A percentile compares a stretch with the other conserved stretches of the same genome.
These are phyloP conservation scores for Alsophila aescularia DNA, from an alignment of 2,888 invertebrate species.

Conservation along the genomic window DNA sequence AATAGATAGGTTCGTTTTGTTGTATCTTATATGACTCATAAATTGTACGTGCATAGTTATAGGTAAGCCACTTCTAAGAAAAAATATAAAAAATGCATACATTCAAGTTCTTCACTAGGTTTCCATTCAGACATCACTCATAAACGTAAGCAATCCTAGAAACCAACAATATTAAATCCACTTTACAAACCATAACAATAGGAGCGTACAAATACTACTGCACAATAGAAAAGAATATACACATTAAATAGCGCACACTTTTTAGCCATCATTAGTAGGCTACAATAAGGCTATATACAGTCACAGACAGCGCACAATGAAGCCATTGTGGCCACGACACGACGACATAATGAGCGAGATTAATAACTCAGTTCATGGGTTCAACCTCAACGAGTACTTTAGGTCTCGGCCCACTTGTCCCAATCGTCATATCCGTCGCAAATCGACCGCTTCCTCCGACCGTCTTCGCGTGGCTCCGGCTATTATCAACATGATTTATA, in stretches of 20 bases:
- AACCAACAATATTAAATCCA: not conserved
- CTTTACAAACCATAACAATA: conserved; percentile 9
- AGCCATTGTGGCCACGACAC: conserved; percentile 47
- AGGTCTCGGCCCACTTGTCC: conserved; percentile 64
- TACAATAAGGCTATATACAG: conserved; percentile 17
- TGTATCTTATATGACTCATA: no score
- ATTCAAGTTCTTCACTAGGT: no score
- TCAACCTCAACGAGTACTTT: conserved; percentile 48
- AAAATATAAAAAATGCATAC: no score
- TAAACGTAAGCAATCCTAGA: not conserved
- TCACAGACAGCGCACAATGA: conserved; percentile 42
- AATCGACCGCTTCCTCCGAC: conserved; percentile 78
- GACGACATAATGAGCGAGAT: conserved; percentile 55
- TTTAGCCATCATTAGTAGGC: conserved; percentile 25
- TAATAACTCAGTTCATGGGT: conserved; percentile 61
- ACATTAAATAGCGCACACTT: conserved; percentile 20
- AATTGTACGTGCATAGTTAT: no score
- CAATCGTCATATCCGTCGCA: conserved; percentile 81
- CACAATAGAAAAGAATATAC: conserved; percentile 29
- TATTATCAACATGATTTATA: conserved; percentile 81
- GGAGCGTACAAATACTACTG: conserved; percentile 4
- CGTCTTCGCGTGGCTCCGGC: conserved; percentile 64
- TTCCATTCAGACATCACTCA: no score
- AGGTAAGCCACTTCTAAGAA: no score
- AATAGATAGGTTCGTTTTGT: no score